Percentiles rank a stretch among this genome's conserved stretches.
These are phyloP conservation scores for Pangasius sanitwongsei DNA, from an alignment of 2,797 vertebrate species.

Conservation along the genomic window DNA sequence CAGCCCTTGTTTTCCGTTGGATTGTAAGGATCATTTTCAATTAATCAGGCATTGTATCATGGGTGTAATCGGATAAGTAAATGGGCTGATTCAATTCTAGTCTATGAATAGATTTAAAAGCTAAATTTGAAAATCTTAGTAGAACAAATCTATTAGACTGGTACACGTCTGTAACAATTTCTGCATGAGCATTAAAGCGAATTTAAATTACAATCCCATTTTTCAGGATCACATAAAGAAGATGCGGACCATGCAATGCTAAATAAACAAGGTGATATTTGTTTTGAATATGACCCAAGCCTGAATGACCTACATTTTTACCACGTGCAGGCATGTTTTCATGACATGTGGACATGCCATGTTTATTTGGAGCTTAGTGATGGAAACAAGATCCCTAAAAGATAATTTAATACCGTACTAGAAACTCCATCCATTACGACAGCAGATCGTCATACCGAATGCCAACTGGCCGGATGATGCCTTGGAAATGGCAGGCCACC, in stretches of 20 bases:
- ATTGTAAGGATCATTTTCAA: conserved; percentile 12
- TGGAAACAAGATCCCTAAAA: conserved; percentile 18
- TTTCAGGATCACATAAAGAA: background rate
- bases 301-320: conserved; percentile 42
- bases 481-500: conserved; percentile 44
- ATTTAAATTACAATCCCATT: background rate
- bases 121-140: conserved; percentile 29
- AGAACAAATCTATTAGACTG: conserved; percentile 11
- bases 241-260: background rate
- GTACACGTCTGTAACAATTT: background rate
- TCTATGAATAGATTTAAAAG: conserved; percentile 31
- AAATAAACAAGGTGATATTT: conserved; percentile 35
- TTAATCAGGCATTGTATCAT: conserved; percentile 24
- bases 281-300: conserved; percentile 31
- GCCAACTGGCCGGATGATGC: conserved; percentile 54
- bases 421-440: conserved; percentile 30
- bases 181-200: background rate
- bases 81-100: conserved; percentile 17
- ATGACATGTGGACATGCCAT: conserved; percentile 36
- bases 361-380: conserved; percentile 23
- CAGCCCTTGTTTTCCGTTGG: conserved; percentile 8
- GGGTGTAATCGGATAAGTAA: conserved; percentile 13
- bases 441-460: conserved; percentile 33
- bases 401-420: conserved; percentile 30
- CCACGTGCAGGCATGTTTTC: conserved; percentile 42